Evolutionary conservation across 2,888 invertebrate species (phyloP), one percentile per base, ranked within the genome.

Genomic region (Liposcelis brunnea): DNA sequence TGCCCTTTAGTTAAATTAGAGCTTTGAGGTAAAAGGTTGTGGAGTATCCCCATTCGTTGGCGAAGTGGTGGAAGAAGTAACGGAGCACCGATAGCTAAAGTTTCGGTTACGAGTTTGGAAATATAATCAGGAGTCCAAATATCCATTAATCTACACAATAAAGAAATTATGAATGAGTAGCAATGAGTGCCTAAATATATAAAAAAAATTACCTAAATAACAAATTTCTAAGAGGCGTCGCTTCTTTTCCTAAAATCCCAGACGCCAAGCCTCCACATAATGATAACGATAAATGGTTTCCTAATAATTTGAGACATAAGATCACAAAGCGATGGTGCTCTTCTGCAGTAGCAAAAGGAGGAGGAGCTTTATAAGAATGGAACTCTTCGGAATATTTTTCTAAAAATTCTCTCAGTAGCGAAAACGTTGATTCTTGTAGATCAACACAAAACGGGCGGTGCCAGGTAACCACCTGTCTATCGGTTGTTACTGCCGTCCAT

Each of bases 361-460:
- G 54, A 3, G 67, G 69, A 2, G 66, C 62, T 10, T 54, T 51
- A 6, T 58, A 53, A 43, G 58, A 58, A 48, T 64, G 63, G 56
- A 72, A 72, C 16, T 64, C 62, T 42, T 61, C 57, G 45, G 72
- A 69, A 55, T 73, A 75, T 50, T 68, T 68, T 53, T 73, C 70
- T 34, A 76, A 59, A 55, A 75, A 74, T 15, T 59, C 58, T 45
- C 67, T 62, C 32, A 76, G 59, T 15, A 69, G 55, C 19, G 65
- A 61, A 53, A 76, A 74, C 0, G 75, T 75, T 44, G 65, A 66
- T 55, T 73, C 71, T 54, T 74, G 70, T 26, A 75, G 61, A 55
- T 75, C 75, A 47, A 75, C 63, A 59, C 75, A 75, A 55, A 73
- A 74, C 2, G 74, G 72, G 44, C 68, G 65, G 52, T 72, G 70